Percentiles rank a stretch among this genome's conserved stretches.
These are phyloP conservation scores for Anthonomus grandis DNA, from an alignment of 1,140 invertebrate genomes.

Conservation along the genomic window DNA sequence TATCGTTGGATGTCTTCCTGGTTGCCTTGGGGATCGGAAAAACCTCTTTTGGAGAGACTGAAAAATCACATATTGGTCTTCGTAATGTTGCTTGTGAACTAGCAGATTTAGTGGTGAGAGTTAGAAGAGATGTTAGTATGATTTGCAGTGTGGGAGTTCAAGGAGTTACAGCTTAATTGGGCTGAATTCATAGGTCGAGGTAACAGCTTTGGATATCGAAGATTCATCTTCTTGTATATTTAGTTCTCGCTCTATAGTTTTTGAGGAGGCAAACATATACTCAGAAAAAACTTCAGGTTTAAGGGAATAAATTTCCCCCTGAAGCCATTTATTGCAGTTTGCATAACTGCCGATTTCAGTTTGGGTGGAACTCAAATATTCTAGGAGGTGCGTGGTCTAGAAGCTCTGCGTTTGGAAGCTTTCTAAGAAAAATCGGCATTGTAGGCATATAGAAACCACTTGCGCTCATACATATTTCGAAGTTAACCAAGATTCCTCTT, in stretches of 20 bases:
- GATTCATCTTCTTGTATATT: background rate
- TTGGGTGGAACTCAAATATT: slow-evolving; percentile 13
- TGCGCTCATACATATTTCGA: slow-evolving; percentile 21
- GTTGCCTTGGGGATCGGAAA: slow-evolving; percentile 2
- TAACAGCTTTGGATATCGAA: background rate
- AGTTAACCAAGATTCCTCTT: slow-evolving; percentile 5
- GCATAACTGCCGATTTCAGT: background rate
- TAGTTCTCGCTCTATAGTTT: slow-evolving; percentile 1
- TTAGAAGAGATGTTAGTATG: background rate
- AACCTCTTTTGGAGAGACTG: slow-evolving; percentile 2
- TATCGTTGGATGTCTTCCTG: background rate
- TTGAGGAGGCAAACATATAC: background rate
- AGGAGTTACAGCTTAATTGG: slow-evolving; percentile 1
- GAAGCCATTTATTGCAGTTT: slow-evolving; percentile 2
- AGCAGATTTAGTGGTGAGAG: background rate
- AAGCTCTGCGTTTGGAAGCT: slow-evolving; percentile 31
- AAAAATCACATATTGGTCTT: background rate
- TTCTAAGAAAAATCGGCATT: slow-evolving; percentile 37
- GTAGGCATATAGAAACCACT: slow-evolving; percentile 34
- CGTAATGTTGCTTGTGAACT: background rate
- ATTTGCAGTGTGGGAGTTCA: slow-evolving; percentile 1
- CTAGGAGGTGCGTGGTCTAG: slow-evolving; percentile 27
- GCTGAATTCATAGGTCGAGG: background rate
- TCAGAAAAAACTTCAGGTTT: background rate
- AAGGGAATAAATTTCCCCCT: background rate